Base-by-base conservation (phyloP, 2,113 vertebrate genomes). In the Pogonocichla stellata region DNA sequence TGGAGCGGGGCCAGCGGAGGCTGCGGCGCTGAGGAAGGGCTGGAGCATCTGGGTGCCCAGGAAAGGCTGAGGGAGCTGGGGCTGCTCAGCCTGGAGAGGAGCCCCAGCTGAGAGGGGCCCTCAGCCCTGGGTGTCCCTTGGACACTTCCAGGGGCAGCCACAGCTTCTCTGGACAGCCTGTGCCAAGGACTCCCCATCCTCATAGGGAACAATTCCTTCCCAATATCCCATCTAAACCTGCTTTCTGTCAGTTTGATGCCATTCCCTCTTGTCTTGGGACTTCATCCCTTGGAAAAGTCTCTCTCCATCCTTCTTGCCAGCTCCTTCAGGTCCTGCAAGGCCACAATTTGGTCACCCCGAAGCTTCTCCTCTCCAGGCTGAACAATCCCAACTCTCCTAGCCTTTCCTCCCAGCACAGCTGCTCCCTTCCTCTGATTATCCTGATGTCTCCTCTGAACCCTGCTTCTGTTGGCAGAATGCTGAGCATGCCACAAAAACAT, bases 231-330 rank as follows among this genome's bases (percentile, higher is more conserved):
- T 12, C 14, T 2, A 6, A 0, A 11, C 7, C 33, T 36, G 8
- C 13, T 14, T 24, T 50, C 61, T 66, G 38, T 2, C 33, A 69
- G 2, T 28, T 11, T 11, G 38, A 70, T 29, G 19, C n/a, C 24
- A 31, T 29, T 71, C 19, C 14, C 28, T 25, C 7, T 8, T n/a
- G 19, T 29, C 19, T 28, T 54, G 26, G 1, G 8, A 5, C n/a
- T 38, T 23, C 56, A 70, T 6, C 19, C 10, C 29, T 58, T 2
- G 2, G 1, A 5, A 38, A 33, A 36, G 11, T 53, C 40, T 12
- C n/a, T 34, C 34, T 56, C 29, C 7, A 14, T 40, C 0, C 1
- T 47, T 70, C n/a, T 3, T 62, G 8, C 0, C 1, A 5, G 5
- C 15, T 11, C 16, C 16, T 40, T 25, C 56, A 71, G 29, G 19